Percentiles rank a stretch among this genome's conserved stretches.
phyloP scores from a whole-genome alignment of 2,888 invertebrate species.

The Acleris emargana region DNA sequence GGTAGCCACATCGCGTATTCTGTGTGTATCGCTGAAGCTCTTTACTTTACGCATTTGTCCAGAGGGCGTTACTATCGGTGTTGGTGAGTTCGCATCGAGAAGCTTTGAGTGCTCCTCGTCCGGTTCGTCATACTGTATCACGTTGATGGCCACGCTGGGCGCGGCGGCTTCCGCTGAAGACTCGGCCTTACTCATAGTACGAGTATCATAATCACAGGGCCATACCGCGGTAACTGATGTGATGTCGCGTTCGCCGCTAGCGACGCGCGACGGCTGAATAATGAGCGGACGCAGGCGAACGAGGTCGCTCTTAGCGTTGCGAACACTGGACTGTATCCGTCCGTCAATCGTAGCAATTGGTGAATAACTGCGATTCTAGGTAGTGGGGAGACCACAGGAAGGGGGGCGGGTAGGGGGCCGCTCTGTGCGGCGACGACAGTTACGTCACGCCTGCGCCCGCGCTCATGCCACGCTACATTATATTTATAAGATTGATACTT shows the following conservation, averaged over 20 bases:
- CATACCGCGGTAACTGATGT: constrained; percentile 72
- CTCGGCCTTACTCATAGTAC: constrained; percentile 72
- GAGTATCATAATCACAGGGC: constrained; percentile 74
- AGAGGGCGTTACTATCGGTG: constrained; percentile 72
- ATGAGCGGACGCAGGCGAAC: constrained; percentile 89
- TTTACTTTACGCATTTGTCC: constrained; percentile 81
- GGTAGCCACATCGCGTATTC: constrained; percentile 71
- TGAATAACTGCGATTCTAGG: constrained; percentile 76
- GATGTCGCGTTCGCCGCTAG: constrained; percentile 73
- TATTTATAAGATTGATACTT: constrained; percentile 27
- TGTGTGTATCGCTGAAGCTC: constrained; percentile 79
- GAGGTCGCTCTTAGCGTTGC: constrained; percentile 88
- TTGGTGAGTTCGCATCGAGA: constrained; percentile 62
- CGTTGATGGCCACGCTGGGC: constrained; percentile 75
- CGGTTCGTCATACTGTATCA: constrained; percentile 68
- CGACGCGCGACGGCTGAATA: constrained; percentile 73
- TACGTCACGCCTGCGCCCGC: constrained; percentile 80
- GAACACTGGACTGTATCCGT: constrained; percentile 64
- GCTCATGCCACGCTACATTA: constrained; percentile 74
- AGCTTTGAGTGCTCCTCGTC: constrained; percentile 72
- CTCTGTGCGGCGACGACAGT: constrained; percentile 83
- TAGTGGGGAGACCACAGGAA: constrained; percentile 74
- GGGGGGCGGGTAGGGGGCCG: constrained; percentile 95
- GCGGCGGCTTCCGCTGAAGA: constrained; percentile 71
- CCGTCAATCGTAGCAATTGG: constrained; percentile 80